Percentiles rank a stretch among this genome's conserved stretches.
These are phyloP conservation scores for Hephaestus fuliginosus DNA, from an alignment of 2,797 vertebrate genomes.

Conservation along the genomic window DNA sequence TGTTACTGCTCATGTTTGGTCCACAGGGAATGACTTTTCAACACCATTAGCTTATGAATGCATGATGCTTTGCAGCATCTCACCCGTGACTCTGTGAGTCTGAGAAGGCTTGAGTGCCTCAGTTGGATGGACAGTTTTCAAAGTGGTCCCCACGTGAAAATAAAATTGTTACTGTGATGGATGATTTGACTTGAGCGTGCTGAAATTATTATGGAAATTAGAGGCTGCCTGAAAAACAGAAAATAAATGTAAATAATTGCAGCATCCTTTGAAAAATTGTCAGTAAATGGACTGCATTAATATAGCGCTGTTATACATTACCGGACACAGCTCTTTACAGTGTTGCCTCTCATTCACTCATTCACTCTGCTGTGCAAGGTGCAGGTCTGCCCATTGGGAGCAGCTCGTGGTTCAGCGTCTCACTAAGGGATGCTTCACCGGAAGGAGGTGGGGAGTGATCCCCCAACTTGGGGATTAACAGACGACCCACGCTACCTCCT, in stretches of 20 bases:
- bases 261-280: neutral
- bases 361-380: too few species aligned
- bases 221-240: neutral
- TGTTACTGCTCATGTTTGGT: neutral
- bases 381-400: too few species aligned
- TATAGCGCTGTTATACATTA: too few species aligned
- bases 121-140: constrained; percentile 14
- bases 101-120: neutral
- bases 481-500: too few species aligned
- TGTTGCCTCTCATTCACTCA: too few species aligned
- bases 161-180: constrained; percentile 10
- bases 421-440: too few species aligned
- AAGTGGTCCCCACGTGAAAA: neutral
- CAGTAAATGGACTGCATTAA: too few species aligned
- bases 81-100: neutral
- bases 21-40: neutral
- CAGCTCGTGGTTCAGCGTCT: too few species aligned
- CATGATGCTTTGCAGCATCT: neutral
- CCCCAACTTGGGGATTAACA: too few species aligned
- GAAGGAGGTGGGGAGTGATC: too few species aligned
- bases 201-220: constrained; percentile 4
- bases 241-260: neutral
- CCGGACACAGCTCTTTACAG: too few species aligned
- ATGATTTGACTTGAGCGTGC: constrained; percentile 3
- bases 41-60: neutral